phyloP scores from a whole-genome alignment of 2,797 vertebrate genomes.

The Sebastes miniatus region DNA sequence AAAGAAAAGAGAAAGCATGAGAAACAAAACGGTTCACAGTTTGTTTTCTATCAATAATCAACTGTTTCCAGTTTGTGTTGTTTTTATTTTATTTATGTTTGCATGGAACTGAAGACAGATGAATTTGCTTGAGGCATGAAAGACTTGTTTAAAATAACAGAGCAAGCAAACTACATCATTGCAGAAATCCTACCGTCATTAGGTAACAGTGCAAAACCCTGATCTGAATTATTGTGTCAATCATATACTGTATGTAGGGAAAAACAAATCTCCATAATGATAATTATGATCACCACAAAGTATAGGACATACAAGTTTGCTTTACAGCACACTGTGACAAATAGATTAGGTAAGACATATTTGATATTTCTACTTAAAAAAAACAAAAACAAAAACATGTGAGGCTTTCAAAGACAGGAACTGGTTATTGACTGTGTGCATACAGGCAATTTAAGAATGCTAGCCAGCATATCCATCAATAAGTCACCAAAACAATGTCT shows the following conservation, averaged over 20 bases:
- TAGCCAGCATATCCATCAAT: slow-evolving; percentile 33
- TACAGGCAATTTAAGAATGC: slow-evolving; percentile 28
- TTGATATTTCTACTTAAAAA: slow-evolving; percentile 52
- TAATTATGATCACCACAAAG: slow-evolving; percentile 73
- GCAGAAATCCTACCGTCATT: slow-evolving; percentile 56
- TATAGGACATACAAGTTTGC: slow-evolving; percentile 70
- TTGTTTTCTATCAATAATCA: slow-evolving; percentile 45
- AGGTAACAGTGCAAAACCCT: slow-evolving; percentile 60
- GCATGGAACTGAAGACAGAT: slow-evolving; percentile 61
- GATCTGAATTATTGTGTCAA: slow-evolving; percentile 74
- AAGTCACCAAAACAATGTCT: slow-evolving; percentile 50
- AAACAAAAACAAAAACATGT: slow-evolving; percentile 22
- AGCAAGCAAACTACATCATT: slow-evolving; percentile 65
- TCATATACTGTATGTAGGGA: slow-evolving; percentile 34
- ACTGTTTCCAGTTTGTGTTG: slow-evolving; percentile 51
- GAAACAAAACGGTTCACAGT: neutral
- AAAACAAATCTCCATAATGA: slow-evolving; percentile 37
- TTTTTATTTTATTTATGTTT: slow-evolving; percentile 70
- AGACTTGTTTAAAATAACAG: slow-evolving; percentile 68
- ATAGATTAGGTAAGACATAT: slow-evolving; percentile 67
- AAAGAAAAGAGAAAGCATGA: neutral
- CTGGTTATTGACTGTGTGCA: slow-evolving; percentile 32
- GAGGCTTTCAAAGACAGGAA: slow-evolving; percentile 31
- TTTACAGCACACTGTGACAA: slow-evolving; percentile 75
- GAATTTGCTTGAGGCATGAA: slow-evolving; percentile 58